Percentiles rank a stretch among this genome's conserved stretches.
Evolutionary conservation across 2,113 vertebrate genomes (phyloP).

Genomic region (Trogon surrucura): DNA sequence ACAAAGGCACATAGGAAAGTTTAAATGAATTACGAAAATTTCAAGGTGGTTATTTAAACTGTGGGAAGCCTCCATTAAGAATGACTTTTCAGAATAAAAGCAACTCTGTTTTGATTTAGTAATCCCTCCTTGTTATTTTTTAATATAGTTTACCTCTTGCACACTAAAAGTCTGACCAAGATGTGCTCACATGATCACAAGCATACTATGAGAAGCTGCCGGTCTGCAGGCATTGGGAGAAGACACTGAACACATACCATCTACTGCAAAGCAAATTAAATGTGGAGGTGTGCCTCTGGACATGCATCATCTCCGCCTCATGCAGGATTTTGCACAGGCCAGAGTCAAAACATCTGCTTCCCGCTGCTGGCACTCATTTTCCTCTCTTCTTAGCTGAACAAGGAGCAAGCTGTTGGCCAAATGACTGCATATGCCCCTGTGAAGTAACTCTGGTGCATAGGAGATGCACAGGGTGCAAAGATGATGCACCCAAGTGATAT

Average conservation of each 20-base stretch:
- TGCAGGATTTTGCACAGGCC: neutral
- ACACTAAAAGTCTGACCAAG: neutral
- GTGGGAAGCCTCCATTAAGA: neutral
- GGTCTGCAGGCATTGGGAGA: neutral
- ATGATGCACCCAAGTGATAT: neutral
- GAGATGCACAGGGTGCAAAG: neutral
- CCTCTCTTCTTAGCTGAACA: neutral
- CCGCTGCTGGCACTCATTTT: neutral
- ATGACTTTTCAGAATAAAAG: neutral
- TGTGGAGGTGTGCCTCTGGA: neutral
- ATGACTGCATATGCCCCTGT: rapidly evolving
- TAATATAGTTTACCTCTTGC: neutral
- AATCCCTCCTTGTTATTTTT: neutral
- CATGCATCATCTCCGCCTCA: neutral
- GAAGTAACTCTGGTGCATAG: neutral
- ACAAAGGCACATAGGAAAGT: neutral
- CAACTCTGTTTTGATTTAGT: neutral
- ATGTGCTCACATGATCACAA: neutral
- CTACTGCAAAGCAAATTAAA: neutral
- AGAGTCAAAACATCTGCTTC: neutral
- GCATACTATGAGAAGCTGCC: rapidly evolving
- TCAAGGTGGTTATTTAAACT: neutral
- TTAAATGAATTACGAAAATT: neutral
- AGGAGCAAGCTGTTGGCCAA: neutral
- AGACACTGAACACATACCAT: neutral